Evolutionary conservation across 2,797 vertebrate species (phyloP).

Genomic region (Pseudotriccus pelzelni): DNA sequence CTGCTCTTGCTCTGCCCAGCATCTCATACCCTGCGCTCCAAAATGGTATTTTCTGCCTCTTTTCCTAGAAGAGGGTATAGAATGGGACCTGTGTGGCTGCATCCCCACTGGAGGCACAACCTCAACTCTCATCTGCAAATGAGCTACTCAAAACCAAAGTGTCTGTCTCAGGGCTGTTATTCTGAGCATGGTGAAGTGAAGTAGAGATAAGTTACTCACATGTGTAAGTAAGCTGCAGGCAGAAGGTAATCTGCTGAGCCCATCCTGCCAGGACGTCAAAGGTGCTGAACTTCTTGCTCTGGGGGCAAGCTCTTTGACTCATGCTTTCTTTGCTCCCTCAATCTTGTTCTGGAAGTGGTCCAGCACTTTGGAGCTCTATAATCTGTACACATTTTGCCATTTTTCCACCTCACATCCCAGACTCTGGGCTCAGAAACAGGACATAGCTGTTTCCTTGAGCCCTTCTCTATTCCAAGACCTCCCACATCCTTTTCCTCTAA

Average conservation of each 20-base stretch:
- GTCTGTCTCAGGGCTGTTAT: not conserved
- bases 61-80: not conserved
- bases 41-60: not conserved
- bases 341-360: not conserved
- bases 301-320: not conserved
- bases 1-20: not conserved
- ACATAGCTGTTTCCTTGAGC: not conserved
- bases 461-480: constrained; percentile 41
- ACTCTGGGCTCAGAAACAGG: not conserved
- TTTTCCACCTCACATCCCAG: not conserved
- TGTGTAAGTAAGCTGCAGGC: not conserved
- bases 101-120: not conserved
- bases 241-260: not conserved
- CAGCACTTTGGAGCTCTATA: not conserved
- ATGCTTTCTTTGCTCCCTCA: not conserved
- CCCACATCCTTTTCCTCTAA: constrained; percentile 39
- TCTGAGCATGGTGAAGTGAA: not conserved
- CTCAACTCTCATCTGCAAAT: not conserved
- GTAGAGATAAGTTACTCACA: not conserved
- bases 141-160: not conserved
- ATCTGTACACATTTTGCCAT: not conserved
- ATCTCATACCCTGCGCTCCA: not conserved
- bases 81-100: not conserved
- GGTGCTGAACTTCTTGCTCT: not conserved
- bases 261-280: not conserved